These are phyloP conservation scores for Apamea epomidion DNA, from an alignment of 2,888 invertebrate species.

Conservation along the genomic window DNA sequence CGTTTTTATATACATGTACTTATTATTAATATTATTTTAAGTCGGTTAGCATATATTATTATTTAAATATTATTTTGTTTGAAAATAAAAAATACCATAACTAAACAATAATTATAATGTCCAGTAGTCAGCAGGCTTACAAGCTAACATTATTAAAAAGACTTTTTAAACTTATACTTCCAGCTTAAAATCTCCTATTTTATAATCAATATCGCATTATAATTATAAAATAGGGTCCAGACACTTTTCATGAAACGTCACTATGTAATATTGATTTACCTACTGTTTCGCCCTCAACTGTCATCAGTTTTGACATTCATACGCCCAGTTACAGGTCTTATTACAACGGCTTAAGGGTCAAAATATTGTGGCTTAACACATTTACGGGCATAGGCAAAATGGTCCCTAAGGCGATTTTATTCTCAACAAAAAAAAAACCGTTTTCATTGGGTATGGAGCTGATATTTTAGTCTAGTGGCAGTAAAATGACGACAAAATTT, in stretches of 20 bases:
- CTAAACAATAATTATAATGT: neutral
- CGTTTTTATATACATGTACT: too few species aligned
- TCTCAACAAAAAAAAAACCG: constrained; percentile 60
- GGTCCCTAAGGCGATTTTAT: constrained; percentile 72
- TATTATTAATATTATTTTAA: too few species aligned
- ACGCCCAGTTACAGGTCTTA: constrained; percentile 63
- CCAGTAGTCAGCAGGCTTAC: neutral
- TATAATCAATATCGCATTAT: neutral
- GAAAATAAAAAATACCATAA: neutral
- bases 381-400: constrained; percentile 63
- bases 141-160: neutral
- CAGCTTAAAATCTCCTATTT: neutral
- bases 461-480: constrained; percentile 55
- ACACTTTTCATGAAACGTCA: neutral
- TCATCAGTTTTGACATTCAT: constrained; percentile 49
- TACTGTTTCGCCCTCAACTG: constrained; percentile 36
- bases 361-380: constrained; percentile 71
- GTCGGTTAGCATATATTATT: too few species aligned
- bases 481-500: constrained; percentile 46
- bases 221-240: neutral
- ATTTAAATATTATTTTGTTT: too few species aligned
- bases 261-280: constrained; percentile 32
- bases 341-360: constrained; percentile 66
- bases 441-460: constrained; percentile 60
- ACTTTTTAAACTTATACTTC: neutral